These are phyloP conservation scores for Folsomia manolachei DNA, from an alignment of 2,888 invertebrate genomes.

Conservation along the genomic window DNA sequence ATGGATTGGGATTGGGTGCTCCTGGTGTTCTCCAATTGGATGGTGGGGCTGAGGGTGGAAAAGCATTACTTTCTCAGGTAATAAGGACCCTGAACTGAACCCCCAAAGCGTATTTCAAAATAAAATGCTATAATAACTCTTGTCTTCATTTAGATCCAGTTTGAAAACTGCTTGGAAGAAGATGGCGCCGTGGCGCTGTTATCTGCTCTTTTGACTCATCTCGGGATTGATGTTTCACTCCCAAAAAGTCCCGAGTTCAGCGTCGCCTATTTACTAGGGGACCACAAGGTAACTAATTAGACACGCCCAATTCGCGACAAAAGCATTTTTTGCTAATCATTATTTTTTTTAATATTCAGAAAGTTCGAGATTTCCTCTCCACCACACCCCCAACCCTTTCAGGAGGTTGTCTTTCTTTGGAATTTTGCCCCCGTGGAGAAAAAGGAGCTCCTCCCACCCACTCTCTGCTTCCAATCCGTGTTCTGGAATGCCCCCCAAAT, in stretches of 20 bases:
- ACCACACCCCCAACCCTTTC: slow-evolving; percentile 41
- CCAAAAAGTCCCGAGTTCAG: slow-evolving; percentile 57
- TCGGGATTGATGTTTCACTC: slow-evolving; percentile 64
- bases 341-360: slow-evolving; percentile 27
- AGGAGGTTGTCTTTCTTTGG: slow-evolving; percentile 40
- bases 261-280: slow-evolving; percentile 73
- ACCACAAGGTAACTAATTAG: slow-evolving; percentile 67
- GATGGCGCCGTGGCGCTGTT: slow-evolving; percentile 61
- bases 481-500: slow-evolving; percentile 65
- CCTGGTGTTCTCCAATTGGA: slow-evolving; percentile 40
- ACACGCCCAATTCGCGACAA: neutral
- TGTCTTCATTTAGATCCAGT: slow-evolving; percentile 64
- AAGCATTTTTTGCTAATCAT: no score
- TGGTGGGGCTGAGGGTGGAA: slow-evolving; percentile 64
- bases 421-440: slow-evolving; percentile 42
- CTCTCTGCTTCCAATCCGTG: slow-evolving; percentile 38
- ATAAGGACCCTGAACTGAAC: slow-evolving; percentile 16
- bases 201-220: slow-evolving; percentile 60
- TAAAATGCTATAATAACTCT: no score
- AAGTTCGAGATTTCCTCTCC: slow-evolving; percentile 40
- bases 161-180: slow-evolving; percentile 60
- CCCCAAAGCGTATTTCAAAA: neutral
- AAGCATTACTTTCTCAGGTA: slow-evolving; percentile 77
- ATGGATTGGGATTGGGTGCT: slow-evolving; percentile 22
- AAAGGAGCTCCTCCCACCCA: slow-evolving; percentile 42